Percentiles rank a stretch among this genome's conserved stretches.
phyloP scores from a whole-genome alignment of 2,797 vertebrate genomes.

The Bucorvus abyssinicus region DNA sequence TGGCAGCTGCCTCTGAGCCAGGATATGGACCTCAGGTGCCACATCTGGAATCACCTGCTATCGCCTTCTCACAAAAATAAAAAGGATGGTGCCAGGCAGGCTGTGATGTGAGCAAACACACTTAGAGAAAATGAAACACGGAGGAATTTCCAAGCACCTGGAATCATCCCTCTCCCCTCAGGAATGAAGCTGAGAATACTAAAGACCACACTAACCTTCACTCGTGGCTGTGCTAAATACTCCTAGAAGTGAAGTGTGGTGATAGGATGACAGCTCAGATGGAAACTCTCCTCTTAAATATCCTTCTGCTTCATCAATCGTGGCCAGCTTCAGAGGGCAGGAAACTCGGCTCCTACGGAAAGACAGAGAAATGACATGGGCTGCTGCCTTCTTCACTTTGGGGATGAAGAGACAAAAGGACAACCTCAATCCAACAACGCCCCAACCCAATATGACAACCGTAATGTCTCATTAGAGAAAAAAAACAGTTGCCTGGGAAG shows the following conservation, averaged over 20 bases:
- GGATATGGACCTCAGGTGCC: neutral
- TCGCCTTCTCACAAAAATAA: neutral
- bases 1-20: neutral
- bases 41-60: neutral
- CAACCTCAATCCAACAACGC: neutral
- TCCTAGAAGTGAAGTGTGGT: slow-evolving; percentile 78
- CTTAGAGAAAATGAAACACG: neutral
- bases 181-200: neutral
- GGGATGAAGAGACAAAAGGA: neutral
- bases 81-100: neutral
- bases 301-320: slow-evolving; percentile 79
- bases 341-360: slow-evolving; percentile 68
- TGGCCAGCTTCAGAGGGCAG: slow-evolving; percentile 76
- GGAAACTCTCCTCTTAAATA: slow-evolving; percentile 82
- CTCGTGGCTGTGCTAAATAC: slow-evolving; percentile 77
- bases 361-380: neutral
- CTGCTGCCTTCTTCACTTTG: neutral
- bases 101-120: neutral
- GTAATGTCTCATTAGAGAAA: neutral
- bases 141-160: neutral
- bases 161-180: neutral
- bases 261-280: slow-evolving; percentile 31
- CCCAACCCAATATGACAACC: neutral
- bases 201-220: slow-evolving; percentile 71
- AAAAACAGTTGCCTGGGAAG: neutral